phyloP scores from a whole-genome alignment of 2,888 invertebrate genomes.

The Phymatocera aterrima region DNA sequence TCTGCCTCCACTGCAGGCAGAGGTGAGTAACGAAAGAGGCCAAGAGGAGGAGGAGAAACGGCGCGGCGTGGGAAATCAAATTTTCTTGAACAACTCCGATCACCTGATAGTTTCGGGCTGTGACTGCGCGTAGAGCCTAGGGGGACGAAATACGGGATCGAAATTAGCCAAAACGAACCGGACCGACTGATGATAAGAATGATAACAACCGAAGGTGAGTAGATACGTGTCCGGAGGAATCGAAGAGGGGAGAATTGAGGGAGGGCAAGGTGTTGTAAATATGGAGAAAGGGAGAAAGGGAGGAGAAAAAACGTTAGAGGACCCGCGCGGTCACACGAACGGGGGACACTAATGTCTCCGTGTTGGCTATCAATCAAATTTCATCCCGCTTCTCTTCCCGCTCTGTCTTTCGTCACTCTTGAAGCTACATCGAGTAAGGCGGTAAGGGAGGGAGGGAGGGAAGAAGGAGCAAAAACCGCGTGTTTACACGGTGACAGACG shows the following conservation, averaged over 20 bases:
- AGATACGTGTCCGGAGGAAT: too few relatives aligned
- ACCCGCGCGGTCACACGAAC: constrained; percentile 39
- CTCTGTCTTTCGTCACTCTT: constrained; percentile 9
- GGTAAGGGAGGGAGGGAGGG: background rate
- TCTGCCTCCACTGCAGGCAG: too few relatives aligned
- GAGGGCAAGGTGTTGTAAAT: constrained; percentile 6
- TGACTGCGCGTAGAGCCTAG: too few relatives aligned
- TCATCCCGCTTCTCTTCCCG: constrained; percentile 7
- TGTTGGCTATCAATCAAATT: constrained; percentile 48
- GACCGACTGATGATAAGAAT: too few relatives aligned
- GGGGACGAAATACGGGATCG: too few relatives aligned
- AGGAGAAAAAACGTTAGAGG: constrained; percentile 27
- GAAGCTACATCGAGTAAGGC: background rate
- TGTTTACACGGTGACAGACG: constrained; percentile 48
- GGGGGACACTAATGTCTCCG: constrained; percentile 46
- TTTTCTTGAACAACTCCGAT: too few relatives aligned
- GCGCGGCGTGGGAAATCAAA: too few relatives aligned
- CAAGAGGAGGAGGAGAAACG: too few relatives aligned
- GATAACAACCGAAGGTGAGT: too few relatives aligned
- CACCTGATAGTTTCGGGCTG: too few relatives aligned
- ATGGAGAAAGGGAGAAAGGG: background rate
- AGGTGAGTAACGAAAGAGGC: too few relatives aligned
- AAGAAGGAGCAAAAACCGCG: constrained; percentile 39
- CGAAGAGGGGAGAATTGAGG: background rate
- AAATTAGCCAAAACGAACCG: too few relatives aligned